phyloP scores from a whole-genome alignment of 2,113 vertebrate genomes.

The Ovis canadensis region DNA sequence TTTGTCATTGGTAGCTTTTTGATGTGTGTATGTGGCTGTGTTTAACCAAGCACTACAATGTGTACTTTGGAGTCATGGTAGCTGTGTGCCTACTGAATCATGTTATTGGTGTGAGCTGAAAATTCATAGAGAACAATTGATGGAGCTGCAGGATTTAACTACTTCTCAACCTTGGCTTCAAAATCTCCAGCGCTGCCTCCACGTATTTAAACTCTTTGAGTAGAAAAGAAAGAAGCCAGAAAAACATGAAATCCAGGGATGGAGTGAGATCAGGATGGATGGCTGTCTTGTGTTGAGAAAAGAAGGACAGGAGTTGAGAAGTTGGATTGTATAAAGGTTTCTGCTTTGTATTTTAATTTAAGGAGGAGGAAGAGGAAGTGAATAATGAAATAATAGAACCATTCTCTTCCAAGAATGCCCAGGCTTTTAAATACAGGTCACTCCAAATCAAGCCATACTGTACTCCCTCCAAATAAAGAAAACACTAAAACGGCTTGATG shows the following conservation, averaged over 20 bases:
- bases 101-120: not conserved
- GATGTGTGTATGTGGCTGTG: not conserved
- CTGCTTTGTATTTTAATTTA: not conserved
- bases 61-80: not conserved
- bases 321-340: not conserved
- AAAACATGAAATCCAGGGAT: not conserved
- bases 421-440: slow-evolving; percentile 51
- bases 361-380: not conserved
- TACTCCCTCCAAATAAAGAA: slow-evolving; percentile 43
- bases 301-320: slow-evolving; percentile 18
- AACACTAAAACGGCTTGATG: not conserved
- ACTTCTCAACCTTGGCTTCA: not conserved
- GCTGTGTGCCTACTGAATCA: not conserved
- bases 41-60: not conserved
- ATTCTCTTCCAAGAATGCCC: slow-evolving; percentile 6
- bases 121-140: not conserved
- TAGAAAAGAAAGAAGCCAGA: not conserved
- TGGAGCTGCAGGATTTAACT: not conserved
- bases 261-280: not conserved
- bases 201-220: not conserved
- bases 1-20: not conserved
- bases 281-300: not conserved
- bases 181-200: not conserved
- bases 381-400: not conserved
- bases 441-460: slow-evolving; percentile 27